Base-by-base conservation (phyloP, 2,797 vertebrate genomes). In the Vipera ursinii region DNA sequence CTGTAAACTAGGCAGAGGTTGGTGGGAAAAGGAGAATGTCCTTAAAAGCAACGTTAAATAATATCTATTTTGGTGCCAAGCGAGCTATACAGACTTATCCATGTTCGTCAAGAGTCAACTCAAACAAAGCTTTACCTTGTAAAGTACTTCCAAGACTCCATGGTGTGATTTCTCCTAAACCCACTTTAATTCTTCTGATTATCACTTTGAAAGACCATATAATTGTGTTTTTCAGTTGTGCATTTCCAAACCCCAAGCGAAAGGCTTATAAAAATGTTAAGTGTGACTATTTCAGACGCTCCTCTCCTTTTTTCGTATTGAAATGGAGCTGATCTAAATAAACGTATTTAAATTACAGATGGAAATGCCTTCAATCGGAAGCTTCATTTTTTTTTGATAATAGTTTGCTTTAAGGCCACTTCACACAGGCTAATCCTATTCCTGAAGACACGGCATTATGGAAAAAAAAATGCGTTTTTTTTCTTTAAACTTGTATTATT, bases 121-220 rank as follows among this genome's bases (percentile, higher is more conserved):
- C 3, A 48, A 24, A 82, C 73, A 82, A 82, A 82, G 9, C 8
- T 48, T 48, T 24, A 20, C 38, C 20, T 82, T 82, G 22, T 82
- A 4, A 0, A 60, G 94, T 32, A 91, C 60, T 85, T 93, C 91
- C 5, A 90, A 51, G 53, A 86, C n/a, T 48, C 26, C 92, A 91
- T 91, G 90, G 90, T 88, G 92, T 86, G 10, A 87, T 22, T 65
- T 92, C 86, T n/a, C 87, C 94, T 93, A 96, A 95, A 22, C 73
- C 55, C 55, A 87, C 92, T 94, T 91, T 89, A 93, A 88, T 56
- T 48, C 51, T 89, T 90, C 63, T 1, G 91, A 48, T 59, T 85
- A 87, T 44, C 61, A 91, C 28, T 13, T 92, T 87, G 14, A 26
- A 91, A 69, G 89, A 60, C 14, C 9, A n/a, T 93, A 24, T 61